phyloP scores from a whole-genome alignment of 2,797 vertebrate genomes.

The Ctenopoma multispine region DNA sequence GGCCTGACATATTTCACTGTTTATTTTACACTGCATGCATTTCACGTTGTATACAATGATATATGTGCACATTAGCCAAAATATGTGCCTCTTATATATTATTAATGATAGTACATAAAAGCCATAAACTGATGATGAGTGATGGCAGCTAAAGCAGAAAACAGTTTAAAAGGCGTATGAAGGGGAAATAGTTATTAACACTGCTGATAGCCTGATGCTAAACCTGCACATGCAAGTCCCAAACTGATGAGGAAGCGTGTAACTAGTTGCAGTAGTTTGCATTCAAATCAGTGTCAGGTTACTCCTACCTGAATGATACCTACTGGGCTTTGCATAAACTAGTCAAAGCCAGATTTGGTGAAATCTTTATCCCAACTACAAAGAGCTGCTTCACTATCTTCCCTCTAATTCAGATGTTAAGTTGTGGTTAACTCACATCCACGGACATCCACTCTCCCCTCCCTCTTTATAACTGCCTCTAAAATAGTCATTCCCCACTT shows the following conservation, averaged over 20 bases:
- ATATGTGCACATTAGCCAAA: background rate
- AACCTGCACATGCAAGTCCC: background rate
- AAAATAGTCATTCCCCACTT: constrained; percentile 74
- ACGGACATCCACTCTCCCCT: background rate
- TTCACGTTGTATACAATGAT: background rate
- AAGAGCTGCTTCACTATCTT: background rate
- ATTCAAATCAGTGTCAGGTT: no score
- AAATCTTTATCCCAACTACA: background rate
- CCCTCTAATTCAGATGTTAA: constrained; percentile 75
- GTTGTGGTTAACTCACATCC: constrained; percentile 80
- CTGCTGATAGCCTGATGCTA: background rate
- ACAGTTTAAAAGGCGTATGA: background rate
- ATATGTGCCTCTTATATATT: background rate
- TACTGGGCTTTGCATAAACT: background rate
- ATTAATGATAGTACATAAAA: background rate
- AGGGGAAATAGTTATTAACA: background rate
- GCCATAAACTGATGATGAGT: background rate
- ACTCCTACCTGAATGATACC: no score
- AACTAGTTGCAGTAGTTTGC: no score
- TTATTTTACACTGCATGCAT: background rate
- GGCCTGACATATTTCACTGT: background rate
- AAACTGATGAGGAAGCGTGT: background rate
- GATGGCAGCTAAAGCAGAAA: background rate
- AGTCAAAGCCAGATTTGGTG: background rate
- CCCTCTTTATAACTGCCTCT: constrained; percentile 33